A percentile compares a stretch with the other conserved stretches of the same genome.
Evolutionary conservation across 2,113 vertebrate genomes (phyloP).

Genomic region (Sphaerodactylus townsendi): DNA sequence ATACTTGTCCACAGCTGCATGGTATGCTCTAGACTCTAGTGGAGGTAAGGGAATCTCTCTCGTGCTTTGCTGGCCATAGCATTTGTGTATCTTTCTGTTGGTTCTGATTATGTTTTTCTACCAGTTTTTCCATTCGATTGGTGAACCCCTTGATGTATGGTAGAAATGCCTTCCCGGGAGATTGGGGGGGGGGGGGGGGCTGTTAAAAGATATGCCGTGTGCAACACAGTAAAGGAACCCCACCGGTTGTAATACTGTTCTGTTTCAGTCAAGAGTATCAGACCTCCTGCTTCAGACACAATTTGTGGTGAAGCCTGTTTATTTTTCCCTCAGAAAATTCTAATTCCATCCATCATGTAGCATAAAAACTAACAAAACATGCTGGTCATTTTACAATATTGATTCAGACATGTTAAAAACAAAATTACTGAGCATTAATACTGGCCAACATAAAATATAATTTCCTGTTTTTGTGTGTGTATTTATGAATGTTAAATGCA

Average conservation of each 20-base stretch:
- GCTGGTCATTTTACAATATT: constrained; percentile 3
- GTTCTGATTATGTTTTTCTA: too few relatives aligned
- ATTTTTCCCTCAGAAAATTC: constrained; percentile 36
- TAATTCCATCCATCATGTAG: constrained; percentile 36
- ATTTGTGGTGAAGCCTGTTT: constrained; percentile 2
- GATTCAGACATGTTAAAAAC: constrained; percentile 29
- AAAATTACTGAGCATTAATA: constrained; percentile 41
- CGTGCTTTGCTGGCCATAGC: too few relatives aligned
- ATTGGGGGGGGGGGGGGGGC: too few relatives aligned
- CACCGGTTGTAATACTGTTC: not conserved
- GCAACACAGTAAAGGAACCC: not conserved
- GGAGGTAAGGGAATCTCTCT: too few relatives aligned
- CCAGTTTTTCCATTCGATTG: too few relatives aligned
- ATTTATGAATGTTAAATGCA: constrained; percentile 3
- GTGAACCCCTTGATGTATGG: too few relatives aligned
- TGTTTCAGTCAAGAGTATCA: constrained; percentile 36
- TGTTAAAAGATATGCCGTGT: not conserved
- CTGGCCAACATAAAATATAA: constrained; percentile 43
- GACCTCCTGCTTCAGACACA: constrained; percentile 5
- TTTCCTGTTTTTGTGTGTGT: constrained; percentile 17
- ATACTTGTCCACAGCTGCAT: too few relatives aligned
- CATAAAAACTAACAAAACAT: constrained; percentile 48
- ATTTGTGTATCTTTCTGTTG: too few relatives aligned
- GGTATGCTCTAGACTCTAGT: too few relatives aligned
- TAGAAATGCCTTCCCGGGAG: too few relatives aligned